These are phyloP conservation scores for Drosophila varians DNA, from an alignment of 1,140 invertebrate species.

Conservation along the genomic window DNA sequence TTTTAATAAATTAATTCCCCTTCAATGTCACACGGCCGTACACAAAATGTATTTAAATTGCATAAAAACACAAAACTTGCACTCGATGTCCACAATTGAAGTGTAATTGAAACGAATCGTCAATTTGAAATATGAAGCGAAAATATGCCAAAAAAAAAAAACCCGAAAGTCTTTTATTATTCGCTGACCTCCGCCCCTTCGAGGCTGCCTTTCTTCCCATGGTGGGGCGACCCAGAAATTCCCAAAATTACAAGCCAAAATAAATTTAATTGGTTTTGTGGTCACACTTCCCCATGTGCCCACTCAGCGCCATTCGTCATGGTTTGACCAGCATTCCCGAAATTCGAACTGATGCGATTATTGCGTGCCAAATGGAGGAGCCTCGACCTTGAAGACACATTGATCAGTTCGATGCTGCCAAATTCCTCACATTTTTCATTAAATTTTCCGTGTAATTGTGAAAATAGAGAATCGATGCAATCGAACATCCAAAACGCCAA, in stretches of 20 bases:
- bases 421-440: constrained; percentile 44
- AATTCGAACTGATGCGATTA: constrained; percentile 47
- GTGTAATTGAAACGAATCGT: constrained; percentile 69
- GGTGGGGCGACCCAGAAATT: constrained; percentile 30
- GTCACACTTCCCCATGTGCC: constrained; percentile 58
- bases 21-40: constrained; percentile 56
- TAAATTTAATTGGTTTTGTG: constrained; percentile 72
- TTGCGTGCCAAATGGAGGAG: constrained; percentile 56
- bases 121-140: constrained; percentile 68
- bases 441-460: constrained; percentile 44
- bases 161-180: constrained; percentile 46
- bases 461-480: background rate
- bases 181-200: constrained; percentile 35
- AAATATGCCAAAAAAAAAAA: constrained; percentile 64
- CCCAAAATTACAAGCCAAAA: constrained; percentile 37
- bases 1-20: constrained; percentile 58
- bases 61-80: constrained; percentile 50
- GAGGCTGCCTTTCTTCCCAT: too few species aligned
- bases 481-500: constrained; percentile 6
- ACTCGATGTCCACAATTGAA: constrained; percentile 61
- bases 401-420: constrained; percentile 21
- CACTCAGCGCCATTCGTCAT: constrained; percentile 62
- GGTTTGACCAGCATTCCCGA: constrained; percentile 34
- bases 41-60: constrained; percentile 38
- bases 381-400: constrained; percentile 52